A percentile compares a stretch with the other conserved stretches of the same genome.
Evolutionary conservation across 2,888 invertebrate genomes (phyloP).

Genomic region (Crocallis elinguaria): DNA sequence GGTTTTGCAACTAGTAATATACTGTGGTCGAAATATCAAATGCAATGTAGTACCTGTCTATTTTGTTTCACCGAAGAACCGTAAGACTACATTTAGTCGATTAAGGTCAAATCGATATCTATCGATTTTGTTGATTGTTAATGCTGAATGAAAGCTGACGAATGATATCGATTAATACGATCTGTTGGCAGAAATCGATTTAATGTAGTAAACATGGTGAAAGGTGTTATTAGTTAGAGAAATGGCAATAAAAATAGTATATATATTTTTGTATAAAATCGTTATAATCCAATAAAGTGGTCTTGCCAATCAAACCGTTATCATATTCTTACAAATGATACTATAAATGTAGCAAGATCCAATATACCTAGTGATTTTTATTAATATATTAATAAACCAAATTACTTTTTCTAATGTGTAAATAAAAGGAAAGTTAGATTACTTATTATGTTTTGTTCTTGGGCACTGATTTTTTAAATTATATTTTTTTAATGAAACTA

Average conservation of each 20-base stretch:
- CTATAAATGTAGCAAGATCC: no score
- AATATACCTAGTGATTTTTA: neutral
- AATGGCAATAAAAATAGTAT: constrained; percentile 18
- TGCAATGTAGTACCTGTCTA: constrained; percentile 48
- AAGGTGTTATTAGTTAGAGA: constrained; percentile 10
- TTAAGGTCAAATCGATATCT: constrained; percentile 4
- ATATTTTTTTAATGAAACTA: no score
- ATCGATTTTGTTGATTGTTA: constrained; percentile 5
- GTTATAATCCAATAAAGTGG: constrained; percentile 12
- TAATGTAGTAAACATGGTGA: constrained; percentile 6
- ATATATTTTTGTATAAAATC: constrained; percentile 24
- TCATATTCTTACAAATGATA: neutral
- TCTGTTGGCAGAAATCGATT: constrained; percentile 11
- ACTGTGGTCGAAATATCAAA: constrained; percentile 37
- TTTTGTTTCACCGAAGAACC: constrained; percentile 29
- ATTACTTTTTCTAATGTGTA: neutral
- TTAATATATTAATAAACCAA: neutral
- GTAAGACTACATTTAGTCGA: constrained; percentile 4
- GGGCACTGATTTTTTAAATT: no score
- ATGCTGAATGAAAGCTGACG: neutral
- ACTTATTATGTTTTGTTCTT: no score
- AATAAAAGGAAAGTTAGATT: no score
- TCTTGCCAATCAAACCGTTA: constrained; percentile 13
- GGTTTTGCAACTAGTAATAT: constrained; percentile 15
- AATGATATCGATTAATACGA: constrained; percentile 6